These are phyloP conservation scores for Stenurella melanura DNA, from an alignment of 2,888 invertebrate genomes.

Conservation along the genomic window DNA sequence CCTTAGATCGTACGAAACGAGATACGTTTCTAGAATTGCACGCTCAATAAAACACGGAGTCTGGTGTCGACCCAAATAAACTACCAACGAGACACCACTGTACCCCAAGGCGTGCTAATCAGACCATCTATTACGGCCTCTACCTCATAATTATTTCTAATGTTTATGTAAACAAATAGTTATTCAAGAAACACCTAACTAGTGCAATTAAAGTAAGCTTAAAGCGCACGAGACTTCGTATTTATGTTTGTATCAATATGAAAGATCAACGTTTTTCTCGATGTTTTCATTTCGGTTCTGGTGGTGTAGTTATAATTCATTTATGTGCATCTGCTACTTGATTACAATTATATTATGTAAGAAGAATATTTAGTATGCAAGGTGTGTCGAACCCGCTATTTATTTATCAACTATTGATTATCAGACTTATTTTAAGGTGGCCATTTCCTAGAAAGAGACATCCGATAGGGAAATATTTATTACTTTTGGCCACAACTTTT, in stretches of 20 bases:
- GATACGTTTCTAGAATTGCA: too few relatives aligned
- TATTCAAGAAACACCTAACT: constrained; percentile 1
- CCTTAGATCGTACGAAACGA: too few relatives aligned
- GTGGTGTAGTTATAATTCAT: neutral
- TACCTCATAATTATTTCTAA: neutral
- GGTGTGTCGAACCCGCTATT: neutral
- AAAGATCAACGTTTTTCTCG: neutral
- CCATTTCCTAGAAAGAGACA: too few relatives aligned
- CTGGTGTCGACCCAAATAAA: too few relatives aligned
- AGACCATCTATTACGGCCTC: neutral
- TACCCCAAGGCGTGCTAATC: neutral
- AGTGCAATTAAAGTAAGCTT: neutral
- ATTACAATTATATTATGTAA: neutral
- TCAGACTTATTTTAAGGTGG: too few relatives aligned
- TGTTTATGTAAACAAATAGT: constrained; percentile 3
- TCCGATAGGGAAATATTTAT: too few relatives aligned
- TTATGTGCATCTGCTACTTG: neutral
- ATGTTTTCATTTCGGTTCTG: neutral
- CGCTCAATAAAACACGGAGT: too few relatives aligned
- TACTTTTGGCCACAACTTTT: too few relatives aligned
- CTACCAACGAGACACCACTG: too few relatives aligned
- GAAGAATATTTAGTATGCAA: neutral
- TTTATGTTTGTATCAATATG: neutral
- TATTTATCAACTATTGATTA: too few relatives aligned
- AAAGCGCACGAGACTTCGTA: neutral